Percentiles rank a stretch among this genome's conserved stretches.
Evolutionary conservation across 2,797 vertebrate species (phyloP).

Genomic region (Alauda arvensis): DNA sequence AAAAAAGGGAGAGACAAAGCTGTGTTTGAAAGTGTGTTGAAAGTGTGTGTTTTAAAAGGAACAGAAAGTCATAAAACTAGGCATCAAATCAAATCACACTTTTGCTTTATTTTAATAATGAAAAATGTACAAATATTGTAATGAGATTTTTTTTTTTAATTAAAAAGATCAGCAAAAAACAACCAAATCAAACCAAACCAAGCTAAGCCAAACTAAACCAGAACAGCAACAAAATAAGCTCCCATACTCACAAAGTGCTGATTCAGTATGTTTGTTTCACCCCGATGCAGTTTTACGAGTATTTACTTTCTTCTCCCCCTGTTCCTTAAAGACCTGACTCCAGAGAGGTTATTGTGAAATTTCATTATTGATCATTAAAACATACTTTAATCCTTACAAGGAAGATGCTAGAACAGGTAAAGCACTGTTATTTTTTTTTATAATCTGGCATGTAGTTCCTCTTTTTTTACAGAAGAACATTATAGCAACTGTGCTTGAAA

Average conservation of each 20-base stretch:
- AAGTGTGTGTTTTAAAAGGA: neutral
- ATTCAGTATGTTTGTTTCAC: neutral
- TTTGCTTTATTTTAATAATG: neutral
- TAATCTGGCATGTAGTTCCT: neutral
- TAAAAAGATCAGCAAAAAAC: neutral
- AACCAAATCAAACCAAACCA: neutral
- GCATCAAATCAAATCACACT: neutral
- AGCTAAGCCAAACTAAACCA: neutral
- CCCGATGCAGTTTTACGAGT: neutral
- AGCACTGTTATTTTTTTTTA: neutral
- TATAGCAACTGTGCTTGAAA: neutral
- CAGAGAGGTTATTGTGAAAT: neutral
- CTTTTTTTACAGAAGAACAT: neutral
- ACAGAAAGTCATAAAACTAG: neutral
- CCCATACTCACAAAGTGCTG: neutral
- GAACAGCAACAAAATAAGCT: neutral
- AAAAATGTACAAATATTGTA: neutral
- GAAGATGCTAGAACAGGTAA: neutral
- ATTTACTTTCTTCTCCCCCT: neutral
- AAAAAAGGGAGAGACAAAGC: fast-evolving
- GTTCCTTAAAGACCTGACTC: neutral
- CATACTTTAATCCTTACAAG: neutral
- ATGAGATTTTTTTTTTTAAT: neutral
- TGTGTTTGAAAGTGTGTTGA: neutral
- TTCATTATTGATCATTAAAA: neutral